These are phyloP conservation scores for Acrobasis suavella DNA, from an alignment of 2,888 invertebrate genomes.

Conservation along the genomic window DNA sequence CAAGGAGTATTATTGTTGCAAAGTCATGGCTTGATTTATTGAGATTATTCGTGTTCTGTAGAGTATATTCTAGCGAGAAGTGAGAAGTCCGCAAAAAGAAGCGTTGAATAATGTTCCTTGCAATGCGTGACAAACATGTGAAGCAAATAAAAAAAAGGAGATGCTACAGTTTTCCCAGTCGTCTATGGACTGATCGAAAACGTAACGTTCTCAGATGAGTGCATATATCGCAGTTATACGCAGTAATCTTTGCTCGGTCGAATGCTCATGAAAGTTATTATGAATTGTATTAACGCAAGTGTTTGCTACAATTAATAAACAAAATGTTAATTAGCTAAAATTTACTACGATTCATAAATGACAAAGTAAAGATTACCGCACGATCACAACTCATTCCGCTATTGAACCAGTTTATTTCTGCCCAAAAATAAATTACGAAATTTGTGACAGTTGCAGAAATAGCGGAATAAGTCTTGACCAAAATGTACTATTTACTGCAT, in stretches of 20 bases:
- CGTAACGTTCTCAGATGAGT: constrained; percentile 43
- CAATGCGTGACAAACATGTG: constrained; percentile 65
- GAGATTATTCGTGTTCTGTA: constrained; percentile 24
- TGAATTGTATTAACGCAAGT: not conserved
- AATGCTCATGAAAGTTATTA: constrained; percentile 5
- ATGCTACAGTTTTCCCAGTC: constrained; percentile 42
- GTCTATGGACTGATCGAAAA: constrained; percentile 34
- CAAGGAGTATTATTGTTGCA: constrained; percentile 69
- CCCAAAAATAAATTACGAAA: constrained; percentile 3
- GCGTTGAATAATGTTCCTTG: constrained; percentile 75
- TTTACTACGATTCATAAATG: constrained; percentile 21
- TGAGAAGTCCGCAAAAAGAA: constrained; percentile 42
- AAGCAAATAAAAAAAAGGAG: constrained; percentile 57
- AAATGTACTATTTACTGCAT: constrained; percentile 64
- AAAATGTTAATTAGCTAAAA: not conserved
- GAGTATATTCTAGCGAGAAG: constrained; percentile 34
- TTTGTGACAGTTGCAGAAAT: constrained; percentile 35
- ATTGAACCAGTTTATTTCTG: constrained; percentile 16
- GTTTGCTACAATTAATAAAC: not conserved
- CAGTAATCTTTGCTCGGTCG: constrained; percentile 39
- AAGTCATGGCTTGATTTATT: constrained; percentile 8
- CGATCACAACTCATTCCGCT: constrained; percentile 48
- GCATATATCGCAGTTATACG: constrained; percentile 45
- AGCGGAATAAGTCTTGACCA: constrained; percentile 59
- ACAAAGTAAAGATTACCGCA: constrained; percentile 41